These are phyloP conservation scores for Parotia lawesii DNA, from an alignment of 2,113 vertebrate genomes.

Conservation along the genomic window DNA sequence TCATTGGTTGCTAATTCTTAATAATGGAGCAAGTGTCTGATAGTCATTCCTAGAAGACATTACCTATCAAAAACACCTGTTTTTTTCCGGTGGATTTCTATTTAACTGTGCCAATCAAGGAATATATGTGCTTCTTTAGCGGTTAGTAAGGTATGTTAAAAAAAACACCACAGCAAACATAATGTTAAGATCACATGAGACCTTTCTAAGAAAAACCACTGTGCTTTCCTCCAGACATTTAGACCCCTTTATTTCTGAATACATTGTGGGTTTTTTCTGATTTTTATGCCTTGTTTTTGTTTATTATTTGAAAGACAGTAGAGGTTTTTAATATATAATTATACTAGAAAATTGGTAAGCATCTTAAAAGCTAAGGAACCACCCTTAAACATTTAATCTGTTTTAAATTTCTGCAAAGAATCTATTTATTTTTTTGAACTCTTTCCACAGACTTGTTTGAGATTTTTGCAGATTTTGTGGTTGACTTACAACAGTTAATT, in stretches of 20 bases:
- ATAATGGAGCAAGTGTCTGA: background rate
- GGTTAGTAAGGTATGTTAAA: background rate
- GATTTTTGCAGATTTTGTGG: background rate
- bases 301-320: background rate
- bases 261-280: background rate
- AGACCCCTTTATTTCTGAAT: background rate
- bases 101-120: background rate
- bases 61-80: background rate
- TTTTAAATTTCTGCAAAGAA: background rate
- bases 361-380: background rate
- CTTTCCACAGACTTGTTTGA: background rate
- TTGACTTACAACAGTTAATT: background rate
- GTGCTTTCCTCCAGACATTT: background rate
- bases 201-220: background rate
- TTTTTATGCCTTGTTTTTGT: background rate
- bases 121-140: background rate
- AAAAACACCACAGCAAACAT: fast-evolving
- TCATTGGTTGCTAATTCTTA: background rate
- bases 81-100: background rate
- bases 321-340: background rate
- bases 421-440: background rate
- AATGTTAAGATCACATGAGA: background rate
- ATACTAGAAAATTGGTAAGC: background rate
- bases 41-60: background rate
- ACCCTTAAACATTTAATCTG: background rate